Conservation (phyloP, 2,888 invertebrate genomes). For the Oithona nana region DNA sequence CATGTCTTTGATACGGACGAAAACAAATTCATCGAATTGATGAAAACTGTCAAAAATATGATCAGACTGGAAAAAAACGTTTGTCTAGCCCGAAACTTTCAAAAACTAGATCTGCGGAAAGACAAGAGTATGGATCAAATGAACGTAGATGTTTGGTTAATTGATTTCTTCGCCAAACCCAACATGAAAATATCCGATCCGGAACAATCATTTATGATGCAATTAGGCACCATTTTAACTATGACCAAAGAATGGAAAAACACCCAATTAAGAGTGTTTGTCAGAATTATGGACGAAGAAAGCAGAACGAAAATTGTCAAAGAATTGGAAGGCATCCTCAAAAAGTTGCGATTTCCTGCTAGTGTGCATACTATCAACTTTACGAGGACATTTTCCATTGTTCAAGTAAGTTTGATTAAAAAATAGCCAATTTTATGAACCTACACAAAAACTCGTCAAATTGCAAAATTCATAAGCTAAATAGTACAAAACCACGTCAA, state of each 20-base stretch:
- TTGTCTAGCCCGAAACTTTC: constrained; percentile 78
- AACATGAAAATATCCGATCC: constrained; percentile 24
- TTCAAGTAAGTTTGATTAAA: neutral
- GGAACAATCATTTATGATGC: neutral
- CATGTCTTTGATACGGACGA: too few species aligned
- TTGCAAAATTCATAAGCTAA: too few species aligned
- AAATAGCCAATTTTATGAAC: neutral
- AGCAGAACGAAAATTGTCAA: neutral
- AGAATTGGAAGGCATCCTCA: neutral
- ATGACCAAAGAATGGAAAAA: neutral
- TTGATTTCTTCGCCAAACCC: constrained; percentile 48
- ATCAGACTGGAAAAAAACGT: constrained; percentile 84
- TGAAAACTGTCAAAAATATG: constrained; percentile 65
- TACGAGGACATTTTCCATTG: neutral
- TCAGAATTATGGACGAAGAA: neutral
- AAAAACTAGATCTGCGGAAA: constrained; percentile 44
- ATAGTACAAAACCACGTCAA: too few species aligned
- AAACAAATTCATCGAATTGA: constrained; percentile 40
- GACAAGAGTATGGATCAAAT: constrained; percentile 37
- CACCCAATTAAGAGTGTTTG: neutral
- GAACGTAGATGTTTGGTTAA: constrained; percentile 94
- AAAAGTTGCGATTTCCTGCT: neutral
- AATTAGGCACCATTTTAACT: neutral
- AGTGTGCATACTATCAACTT: neutral
- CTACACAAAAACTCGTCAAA: too few species aligned